Conservation (phyloP, 2,888 invertebrate genomes). For the Megastigmus dorsalis region DNA sequence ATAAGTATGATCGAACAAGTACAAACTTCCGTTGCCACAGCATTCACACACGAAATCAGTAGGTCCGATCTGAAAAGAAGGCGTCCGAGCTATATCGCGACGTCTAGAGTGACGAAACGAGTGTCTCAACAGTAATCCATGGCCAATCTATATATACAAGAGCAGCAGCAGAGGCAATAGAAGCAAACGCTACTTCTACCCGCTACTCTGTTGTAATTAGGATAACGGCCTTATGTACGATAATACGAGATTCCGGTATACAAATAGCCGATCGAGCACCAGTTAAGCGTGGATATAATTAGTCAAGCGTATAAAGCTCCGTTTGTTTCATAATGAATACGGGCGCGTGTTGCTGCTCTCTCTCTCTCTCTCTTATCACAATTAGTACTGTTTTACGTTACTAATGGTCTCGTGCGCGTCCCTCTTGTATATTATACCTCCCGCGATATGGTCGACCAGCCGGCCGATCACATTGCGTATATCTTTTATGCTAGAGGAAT, state of each 20-base stretch:
- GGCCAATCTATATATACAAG: constrained; percentile 16
- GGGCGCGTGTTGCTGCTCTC: not conserved
- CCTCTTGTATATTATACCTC: too few relatives aligned
- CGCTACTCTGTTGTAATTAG: constrained; percentile 56
- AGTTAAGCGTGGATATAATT: constrained; percentile 21
- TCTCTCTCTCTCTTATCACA: too few relatives aligned
- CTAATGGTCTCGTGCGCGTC: constrained; percentile 7
- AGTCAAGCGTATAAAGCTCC: constrained; percentile 18
- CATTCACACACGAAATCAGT: too few relatives aligned
- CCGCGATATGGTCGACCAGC: too few relatives aligned
- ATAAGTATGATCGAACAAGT: too few relatives aligned
- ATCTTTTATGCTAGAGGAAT: too few relatives aligned
- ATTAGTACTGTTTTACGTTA: constrained; percentile 26
- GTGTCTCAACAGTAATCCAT: not conserved
- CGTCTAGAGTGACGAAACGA: not conserved
- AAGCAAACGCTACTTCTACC: too few relatives aligned
- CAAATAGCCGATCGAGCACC: constrained; percentile 15
- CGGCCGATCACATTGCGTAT: too few relatives aligned
- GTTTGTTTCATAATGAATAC: constrained; percentile 17
- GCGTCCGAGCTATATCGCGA: too few relatives aligned
- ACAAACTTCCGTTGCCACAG: too few relatives aligned
- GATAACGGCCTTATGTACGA: constrained; percentile 58
- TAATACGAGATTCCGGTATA: constrained; percentile 26
- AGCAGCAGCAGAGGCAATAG: not conserved
- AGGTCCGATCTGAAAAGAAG: too few relatives aligned